Conservation (phyloP, 1,140 invertebrate species). For the Zaprionus vittiger region DNA sequence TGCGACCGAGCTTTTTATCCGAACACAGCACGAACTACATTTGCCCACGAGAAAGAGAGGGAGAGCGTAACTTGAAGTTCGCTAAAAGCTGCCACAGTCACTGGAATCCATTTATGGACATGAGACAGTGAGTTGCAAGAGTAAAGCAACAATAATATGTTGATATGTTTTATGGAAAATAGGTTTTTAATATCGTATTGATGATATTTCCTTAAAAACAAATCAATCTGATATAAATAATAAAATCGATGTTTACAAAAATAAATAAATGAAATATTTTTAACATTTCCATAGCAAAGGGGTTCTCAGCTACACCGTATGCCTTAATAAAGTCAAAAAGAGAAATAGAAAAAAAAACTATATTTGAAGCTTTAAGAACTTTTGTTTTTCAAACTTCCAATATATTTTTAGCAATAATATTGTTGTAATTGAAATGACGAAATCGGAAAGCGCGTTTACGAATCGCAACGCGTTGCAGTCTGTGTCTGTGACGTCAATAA, state of each 20-base stretch:
- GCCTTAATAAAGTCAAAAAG: no score
- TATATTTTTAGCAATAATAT: neutral
- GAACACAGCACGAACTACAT: constrained; percentile 3
- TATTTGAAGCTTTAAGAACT: no score
- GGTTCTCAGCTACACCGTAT: no score
- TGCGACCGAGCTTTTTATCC: constrained; percentile 50
- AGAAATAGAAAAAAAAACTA: no score
- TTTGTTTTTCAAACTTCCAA: constrained; percentile 37
- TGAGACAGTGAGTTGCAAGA: neutral
- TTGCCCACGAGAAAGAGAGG: constrained; percentile 7
- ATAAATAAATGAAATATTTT: no score
- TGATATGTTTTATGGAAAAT: no score
- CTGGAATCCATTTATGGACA: constrained; percentile 18
- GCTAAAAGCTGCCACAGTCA: constrained; percentile 30
- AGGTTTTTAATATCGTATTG: no score
- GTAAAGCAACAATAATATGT: neutral
- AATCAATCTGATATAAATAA: no score
- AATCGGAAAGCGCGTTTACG: constrained; percentile 50
- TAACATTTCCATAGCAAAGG: no score
- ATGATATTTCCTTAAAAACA: no score
- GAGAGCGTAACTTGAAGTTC: constrained; percentile 49
- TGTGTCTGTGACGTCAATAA: constrained; percentile 58
- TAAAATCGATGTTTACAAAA: no score
- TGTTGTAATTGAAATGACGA: constrained; percentile 50
- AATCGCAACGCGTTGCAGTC: constrained; percentile 37